phyloP scores from a whole-genome alignment of 2,888 invertebrate species.

The Himalopsyche japonica region DNA sequence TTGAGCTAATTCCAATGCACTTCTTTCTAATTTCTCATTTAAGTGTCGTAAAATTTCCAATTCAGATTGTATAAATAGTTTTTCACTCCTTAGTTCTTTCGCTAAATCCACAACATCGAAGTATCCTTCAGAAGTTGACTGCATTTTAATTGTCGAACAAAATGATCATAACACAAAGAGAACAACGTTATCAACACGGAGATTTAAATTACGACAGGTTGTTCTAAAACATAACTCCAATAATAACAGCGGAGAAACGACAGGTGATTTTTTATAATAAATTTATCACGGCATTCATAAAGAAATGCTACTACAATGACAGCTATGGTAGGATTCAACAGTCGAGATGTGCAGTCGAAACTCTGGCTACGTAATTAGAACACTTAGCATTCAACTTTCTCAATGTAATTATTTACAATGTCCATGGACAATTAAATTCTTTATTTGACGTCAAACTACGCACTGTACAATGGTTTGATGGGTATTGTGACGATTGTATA shows the following conservation, averaged over 20 bases:
- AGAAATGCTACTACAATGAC: neutral
- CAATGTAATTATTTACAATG: slow-evolving; percentile 1
- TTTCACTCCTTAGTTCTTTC: slow-evolving; percentile 77
- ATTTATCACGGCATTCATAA: neutral
- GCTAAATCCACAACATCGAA: slow-evolving; percentile 59
- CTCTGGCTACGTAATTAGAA: slow-evolving; percentile 1
- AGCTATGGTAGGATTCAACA: neutral
- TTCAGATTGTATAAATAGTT: slow-evolving; percentile 84
- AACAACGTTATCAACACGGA: neutral
- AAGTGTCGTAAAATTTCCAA: slow-evolving; percentile 77
- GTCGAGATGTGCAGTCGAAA: neutral
- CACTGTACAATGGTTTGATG: neutral
- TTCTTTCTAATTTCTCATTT: slow-evolving; percentile 70
- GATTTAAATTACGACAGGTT: neutral
- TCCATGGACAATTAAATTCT: neutral
- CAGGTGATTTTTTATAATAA: neutral
- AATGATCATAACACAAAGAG: neutral
- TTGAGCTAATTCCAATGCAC: slow-evolving; percentile 63
- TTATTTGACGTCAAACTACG: neutral
- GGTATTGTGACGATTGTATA: neutral
- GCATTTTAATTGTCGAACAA: slow-evolving; percentile 13
- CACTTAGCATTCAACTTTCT: neutral
- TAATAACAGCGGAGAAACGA: neutral
- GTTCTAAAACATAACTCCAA: neutral
- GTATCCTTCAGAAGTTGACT: slow-evolving; percentile 46